Evolutionary conservation across 2,113 vertebrate species (phyloP), one percentile per base, ranked within the genome.

Genomic region (Apistogramma diplotaenia): DNA sequence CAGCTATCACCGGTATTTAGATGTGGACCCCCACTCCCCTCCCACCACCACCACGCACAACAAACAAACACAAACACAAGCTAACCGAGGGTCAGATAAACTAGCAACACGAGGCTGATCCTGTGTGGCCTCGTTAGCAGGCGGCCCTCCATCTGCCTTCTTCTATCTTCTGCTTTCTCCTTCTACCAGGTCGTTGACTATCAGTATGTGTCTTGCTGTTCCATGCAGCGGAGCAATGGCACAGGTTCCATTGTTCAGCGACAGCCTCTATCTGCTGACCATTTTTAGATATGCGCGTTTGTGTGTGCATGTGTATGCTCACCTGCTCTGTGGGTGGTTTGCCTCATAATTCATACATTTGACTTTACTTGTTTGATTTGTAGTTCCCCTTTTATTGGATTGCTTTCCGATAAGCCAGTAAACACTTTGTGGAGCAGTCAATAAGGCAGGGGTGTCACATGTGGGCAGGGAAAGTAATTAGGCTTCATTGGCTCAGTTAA

Each of bases 61-160:
- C 55, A 84, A 82, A 83, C 58, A 78, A 81, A 81, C 74, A 67
- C 46, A 84, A 82, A 81, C 53, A 8, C 1, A 58, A 71, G 76
- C 74, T 21, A 57, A 62, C 76, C 37, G 4, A 78, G 62, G 82
- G 84, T 91, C 86, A 83, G 74, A 86, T 58, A 19, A 74, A 81
- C 90, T 85, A 71, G 75, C 73, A 49, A 84, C 79, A 81, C 27
- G 29, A 54, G 79, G 9, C 29, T 49, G 73, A 87, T 80, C 82
- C 81, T 91, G 90, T 94, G 93, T 93, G 92, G 90, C 82, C 92
- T 76, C 75, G 70, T 74, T 86, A 19, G 85, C 88, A 86, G 91
- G 89, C 87, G 89, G 91, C 92, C 89, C 76, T 85, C 74, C 61
- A 73, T 27, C 74, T 78, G 33, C 79, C 57, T 4, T 65, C 54